phyloP scores from a whole-genome alignment of 2,113 vertebrate genomes.

The Ia io region DNA sequence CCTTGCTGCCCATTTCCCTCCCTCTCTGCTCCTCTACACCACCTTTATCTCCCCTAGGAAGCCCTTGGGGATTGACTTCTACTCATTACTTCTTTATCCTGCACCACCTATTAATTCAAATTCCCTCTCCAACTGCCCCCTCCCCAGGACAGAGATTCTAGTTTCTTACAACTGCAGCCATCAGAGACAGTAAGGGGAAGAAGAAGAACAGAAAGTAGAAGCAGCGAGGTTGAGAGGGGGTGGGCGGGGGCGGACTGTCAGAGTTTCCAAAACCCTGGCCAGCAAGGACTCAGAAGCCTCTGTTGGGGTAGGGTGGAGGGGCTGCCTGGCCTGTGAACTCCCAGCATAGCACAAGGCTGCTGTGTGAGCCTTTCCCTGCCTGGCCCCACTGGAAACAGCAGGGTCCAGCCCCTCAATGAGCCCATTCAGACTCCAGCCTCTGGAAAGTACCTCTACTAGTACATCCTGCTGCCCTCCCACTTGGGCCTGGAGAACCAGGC shows the following conservation, averaged over 20 bases:
- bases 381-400: conserved; percentile 59
- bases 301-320: not conserved
- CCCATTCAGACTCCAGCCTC: conserved; percentile 69
- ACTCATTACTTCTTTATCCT: not conserved
- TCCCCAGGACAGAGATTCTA: not conserved
- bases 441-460: conserved; percentile 62
- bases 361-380: conserved; percentile 57
- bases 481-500: not conserved
- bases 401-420: conserved; percentile 63
- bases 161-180: not conserved
- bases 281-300: conserved; percentile 48
- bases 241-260: not conserved
- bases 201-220: not conserved
- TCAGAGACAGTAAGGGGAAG: not conserved
- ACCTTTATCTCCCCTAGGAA: conserved; percentile 33
- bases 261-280: conserved; percentile 65
- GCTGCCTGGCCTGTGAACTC: not conserved
- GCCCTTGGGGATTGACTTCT: conserved; percentile 7
- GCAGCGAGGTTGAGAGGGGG: not conserved
- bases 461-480: conserved; percentile 66
- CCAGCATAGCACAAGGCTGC: conserved; percentile 57
- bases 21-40: not conserved
- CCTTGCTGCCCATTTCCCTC: not conserved
- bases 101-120: not conserved
- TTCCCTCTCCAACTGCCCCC: not conserved